A percentile compares a stretch with the other conserved stretches of the same genome.
phyloP scores from a whole-genome alignment of 2,797 vertebrate genomes.

The Pantherophis alleghaniensis region DNA sequence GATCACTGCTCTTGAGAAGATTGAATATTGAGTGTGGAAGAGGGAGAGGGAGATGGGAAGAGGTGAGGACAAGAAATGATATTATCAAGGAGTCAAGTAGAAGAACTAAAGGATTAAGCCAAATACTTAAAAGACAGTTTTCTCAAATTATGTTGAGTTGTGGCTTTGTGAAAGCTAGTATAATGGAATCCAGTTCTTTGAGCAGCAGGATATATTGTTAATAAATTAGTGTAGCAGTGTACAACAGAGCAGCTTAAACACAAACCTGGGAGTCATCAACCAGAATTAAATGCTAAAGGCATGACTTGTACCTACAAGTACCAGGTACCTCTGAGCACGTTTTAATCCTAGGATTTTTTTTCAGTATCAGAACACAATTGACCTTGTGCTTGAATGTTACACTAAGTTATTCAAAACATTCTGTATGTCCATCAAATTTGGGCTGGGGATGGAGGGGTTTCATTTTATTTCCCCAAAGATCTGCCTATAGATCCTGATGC shows the following conservation, averaged over 20 bases:
- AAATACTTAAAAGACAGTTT: neutral
- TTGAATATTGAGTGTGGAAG: neutral
- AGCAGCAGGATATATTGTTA: neutral
- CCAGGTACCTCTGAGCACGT: neutral
- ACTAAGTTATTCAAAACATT: neutral
- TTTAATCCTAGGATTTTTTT: neutral
- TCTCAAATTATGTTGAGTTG: neutral
- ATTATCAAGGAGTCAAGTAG: neutral
- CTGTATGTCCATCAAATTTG: neutral
- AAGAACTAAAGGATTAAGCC: neutral
- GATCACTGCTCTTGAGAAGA: neutral
- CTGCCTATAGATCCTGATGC: neutral
- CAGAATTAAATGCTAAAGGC: neutral
- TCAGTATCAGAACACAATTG: no score
- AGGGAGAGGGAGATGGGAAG: neutral
- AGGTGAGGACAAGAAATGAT: neutral
- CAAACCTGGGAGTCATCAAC: neutral
- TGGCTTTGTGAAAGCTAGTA: neutral
- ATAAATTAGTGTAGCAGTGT: neutral
- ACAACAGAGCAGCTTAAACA: neutral
- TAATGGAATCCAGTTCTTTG: neutral
- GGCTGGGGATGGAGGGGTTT: neutral
- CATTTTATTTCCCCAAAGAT: neutral
- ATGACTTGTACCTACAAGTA: neutral
- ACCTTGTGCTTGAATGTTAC: neutral